phyloP scores from a whole-genome alignment of 2,797 vertebrate genomes.

The Delichon dasypus region DNA sequence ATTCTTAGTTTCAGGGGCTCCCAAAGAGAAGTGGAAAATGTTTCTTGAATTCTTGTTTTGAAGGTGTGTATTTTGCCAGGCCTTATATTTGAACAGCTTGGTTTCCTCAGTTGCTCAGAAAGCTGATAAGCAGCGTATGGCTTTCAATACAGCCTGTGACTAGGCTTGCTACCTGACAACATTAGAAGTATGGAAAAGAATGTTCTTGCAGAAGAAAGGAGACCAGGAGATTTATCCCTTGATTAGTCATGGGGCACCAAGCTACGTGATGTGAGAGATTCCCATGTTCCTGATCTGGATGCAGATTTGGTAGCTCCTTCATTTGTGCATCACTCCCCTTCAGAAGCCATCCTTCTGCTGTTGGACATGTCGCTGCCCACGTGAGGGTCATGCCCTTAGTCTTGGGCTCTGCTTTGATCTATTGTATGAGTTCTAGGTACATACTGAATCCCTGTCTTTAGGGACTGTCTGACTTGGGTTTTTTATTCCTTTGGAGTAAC shows the following conservation, averaged over 20 bases:
- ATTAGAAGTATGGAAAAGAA: background rate
- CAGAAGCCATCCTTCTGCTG: background rate
- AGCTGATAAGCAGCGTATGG: background rate
- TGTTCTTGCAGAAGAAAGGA: background rate
- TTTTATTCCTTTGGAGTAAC: background rate
- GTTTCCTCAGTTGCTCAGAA: background rate
- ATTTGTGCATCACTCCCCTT: background rate
- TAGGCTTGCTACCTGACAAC: background rate
- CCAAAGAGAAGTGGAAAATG: background rate
- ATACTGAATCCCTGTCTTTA: background rate
- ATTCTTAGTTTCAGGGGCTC: background rate
- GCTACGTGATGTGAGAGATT: background rate
- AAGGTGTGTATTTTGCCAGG: background rate
- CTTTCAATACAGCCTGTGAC: background rate
- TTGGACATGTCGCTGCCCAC: fast-evolving
- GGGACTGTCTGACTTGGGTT: background rate
- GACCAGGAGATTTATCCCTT: background rate
- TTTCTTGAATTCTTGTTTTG: background rate
- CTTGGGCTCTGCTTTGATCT: background rate
- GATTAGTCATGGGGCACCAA: fast-evolving
- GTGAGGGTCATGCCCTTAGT: background rate
- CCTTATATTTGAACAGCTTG: background rate
- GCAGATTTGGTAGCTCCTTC: background rate
- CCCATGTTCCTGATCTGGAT: background rate
- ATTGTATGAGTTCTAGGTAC: fast-evolving